Evolutionary conservation across 2,113 vertebrate species (phyloP).

Genomic region (Vulpes ferrilata): DNA sequence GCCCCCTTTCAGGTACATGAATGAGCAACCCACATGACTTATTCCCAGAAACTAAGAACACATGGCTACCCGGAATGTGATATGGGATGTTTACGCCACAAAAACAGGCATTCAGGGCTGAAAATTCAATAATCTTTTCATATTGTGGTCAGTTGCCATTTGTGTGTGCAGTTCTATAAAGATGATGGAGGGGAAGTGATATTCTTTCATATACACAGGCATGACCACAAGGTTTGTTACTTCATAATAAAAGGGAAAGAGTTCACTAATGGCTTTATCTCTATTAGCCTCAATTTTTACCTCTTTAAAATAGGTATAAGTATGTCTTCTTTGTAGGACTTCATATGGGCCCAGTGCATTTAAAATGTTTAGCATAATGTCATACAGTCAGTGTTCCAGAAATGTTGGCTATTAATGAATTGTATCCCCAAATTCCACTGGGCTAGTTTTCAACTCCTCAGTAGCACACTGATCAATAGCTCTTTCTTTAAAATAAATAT

Average conservation of each 20-base stretch:
- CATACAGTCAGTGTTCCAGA: background rate
- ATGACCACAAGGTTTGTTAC: background rate
- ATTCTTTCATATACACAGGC: background rate
- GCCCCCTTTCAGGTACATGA: background rate
- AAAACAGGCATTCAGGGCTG: background rate
- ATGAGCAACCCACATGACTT: background rate
- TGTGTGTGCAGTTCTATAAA: background rate
- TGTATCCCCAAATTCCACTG: background rate
- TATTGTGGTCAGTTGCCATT: background rate
- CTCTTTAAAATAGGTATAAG: background rate
- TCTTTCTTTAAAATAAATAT: constrained; percentile 31
- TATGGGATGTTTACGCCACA: background rate
- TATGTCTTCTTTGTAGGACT: background rate
- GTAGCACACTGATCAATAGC: background rate
- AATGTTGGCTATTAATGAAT: background rate
- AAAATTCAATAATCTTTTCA: background rate
- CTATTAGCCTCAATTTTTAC: background rate
- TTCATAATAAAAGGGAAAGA: background rate
- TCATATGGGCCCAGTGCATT: background rate
- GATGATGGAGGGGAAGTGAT: background rate
- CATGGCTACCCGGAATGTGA: background rate
- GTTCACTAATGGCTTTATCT: background rate
- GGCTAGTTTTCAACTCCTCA: background rate
- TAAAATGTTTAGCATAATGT: background rate
- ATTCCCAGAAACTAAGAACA: background rate